These are phyloP conservation scores for Hippoglossus hippoglossus DNA, from an alignment of 2,797 vertebrate genomes.

Conservation along the genomic window DNA sequence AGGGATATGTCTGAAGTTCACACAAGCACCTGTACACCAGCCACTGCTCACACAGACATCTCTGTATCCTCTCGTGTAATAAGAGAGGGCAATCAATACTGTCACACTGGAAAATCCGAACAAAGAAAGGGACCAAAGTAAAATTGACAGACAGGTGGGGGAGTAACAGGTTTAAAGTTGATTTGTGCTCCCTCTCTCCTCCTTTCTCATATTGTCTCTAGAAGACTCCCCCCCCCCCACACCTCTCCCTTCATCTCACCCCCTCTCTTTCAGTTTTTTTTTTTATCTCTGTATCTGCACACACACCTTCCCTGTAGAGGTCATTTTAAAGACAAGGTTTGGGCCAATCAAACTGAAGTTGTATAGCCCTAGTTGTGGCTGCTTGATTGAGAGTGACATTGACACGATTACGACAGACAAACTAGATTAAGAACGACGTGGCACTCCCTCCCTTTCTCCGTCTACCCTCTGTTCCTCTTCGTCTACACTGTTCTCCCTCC, in stretches of 20 bases:
- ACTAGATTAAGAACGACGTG: slow-evolving; percentile 88
- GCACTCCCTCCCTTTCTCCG: slow-evolving; percentile 72
- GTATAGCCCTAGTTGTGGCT: slow-evolving; percentile 87
- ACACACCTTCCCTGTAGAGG: slow-evolving; percentile 74
- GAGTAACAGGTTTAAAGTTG: slow-evolving; percentile 81
- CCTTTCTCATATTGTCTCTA: slow-evolving; percentile 75
- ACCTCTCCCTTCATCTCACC: slow-evolving; percentile 40
- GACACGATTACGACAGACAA: slow-evolving; percentile 88
- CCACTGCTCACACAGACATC: slow-evolving; percentile 51
- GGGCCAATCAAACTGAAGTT: slow-evolving; percentile 84
- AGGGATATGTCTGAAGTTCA: slow-evolving; percentile 46
- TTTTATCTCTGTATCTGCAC: slow-evolving; percentile 34
- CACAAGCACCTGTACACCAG: slow-evolving; percentile 35
- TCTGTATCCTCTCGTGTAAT: slow-evolving; percentile 74
- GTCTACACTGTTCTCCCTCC: slow-evolving; percentile 58
- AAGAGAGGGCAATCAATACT: slow-evolving; percentile 76
- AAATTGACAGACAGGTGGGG: slow-evolving; percentile 80
- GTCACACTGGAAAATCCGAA: slow-evolving; percentile 69
- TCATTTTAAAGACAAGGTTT: slow-evolving; percentile 83
- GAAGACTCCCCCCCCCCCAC: slow-evolving; percentile 47
- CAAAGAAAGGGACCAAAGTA: slow-evolving; percentile 75
- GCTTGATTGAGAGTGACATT: slow-evolving; percentile 90
- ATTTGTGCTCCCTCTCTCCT: slow-evolving; percentile 70
- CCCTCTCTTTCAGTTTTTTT: slow-evolving; percentile 13
- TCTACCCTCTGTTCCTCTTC: slow-evolving; percentile 74